Base-by-base conservation (phyloP, 2,888 invertebrate species). In the Troides oblongomaculatus region DNA sequence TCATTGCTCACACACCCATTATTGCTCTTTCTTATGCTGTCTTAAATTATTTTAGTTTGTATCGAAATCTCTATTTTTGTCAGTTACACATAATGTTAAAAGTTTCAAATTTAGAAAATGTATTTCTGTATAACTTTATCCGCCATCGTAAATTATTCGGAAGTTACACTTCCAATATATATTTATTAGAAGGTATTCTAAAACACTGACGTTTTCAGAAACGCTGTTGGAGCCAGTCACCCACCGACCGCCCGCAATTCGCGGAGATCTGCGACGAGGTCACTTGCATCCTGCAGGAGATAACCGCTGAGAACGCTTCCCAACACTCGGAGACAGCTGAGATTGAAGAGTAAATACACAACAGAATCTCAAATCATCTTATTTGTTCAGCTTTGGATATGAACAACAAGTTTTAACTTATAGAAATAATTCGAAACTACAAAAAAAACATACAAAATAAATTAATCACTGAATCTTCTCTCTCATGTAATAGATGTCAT, bases 231-330 rank as follows among this genome's bases (percentile, higher is more conserved):
- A 93, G 94, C 71, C 86, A 89, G 21, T 95, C 95, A n/a, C 96
- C 95, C 0, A 83, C 95, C 5, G 95, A 95, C 66, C 89, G 96
- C 72, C 96, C 96, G 0, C 94, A 95, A 12, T 96, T 96, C 82
- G 89, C 94, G 0, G 93, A 94, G 50, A 88, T 96, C 0, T 86
- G 81, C 64, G 89, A 90, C 5, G 87, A 90, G 57, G 78, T 89
- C 58, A 77, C 78, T n/a, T 65, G 76, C 6, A 78, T 90, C 1
- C 74, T 91, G 8, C 78, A 87, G 63, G 84, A 87, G 0, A 75
- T 84, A 17, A 84, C 90, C 0, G 77, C 87, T 0, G 88, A 89
- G n/a, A 82, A 75, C 30, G 77, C 75, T 0, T 84, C 86, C 0
- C 81, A 80, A 43, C 78, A 81, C 17, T 83, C 86, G 0, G 81